Conservation (phyloP, 2,113 vertebrate species). For the Mystacornis crossleyi region DNA sequence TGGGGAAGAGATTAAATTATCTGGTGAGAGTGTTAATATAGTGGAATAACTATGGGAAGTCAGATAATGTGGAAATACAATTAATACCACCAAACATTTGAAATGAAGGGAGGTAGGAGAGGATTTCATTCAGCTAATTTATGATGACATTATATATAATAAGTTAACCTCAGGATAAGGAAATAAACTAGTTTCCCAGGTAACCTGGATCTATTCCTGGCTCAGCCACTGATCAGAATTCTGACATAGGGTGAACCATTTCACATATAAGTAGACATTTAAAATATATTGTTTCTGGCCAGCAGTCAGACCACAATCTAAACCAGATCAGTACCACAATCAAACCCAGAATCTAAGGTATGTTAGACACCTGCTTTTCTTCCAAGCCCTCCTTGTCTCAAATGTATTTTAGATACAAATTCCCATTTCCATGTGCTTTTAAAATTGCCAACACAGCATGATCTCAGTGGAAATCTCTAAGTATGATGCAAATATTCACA, state of each 20-base stretch:
- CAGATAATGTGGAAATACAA: background rate
- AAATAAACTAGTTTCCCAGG: constrained; percentile 19
- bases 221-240: background rate
- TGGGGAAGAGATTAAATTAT: background rate
- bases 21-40: background rate
- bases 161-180: background rate
- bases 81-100: background rate
- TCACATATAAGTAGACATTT: background rate
- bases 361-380: background rate
- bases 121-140: background rate
- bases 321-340: background rate
- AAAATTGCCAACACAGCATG: background rate
- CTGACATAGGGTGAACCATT: background rate
- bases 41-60: background rate
- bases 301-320: background rate
- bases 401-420: background rate
- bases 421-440: background rate
- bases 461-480: background rate
- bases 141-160: background rate
- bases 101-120: background rate
- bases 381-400: background rate
- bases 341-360: background rate
- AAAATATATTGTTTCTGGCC: background rate
- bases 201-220: background rate
- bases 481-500: background rate